A percentile compares a stretch with the other conserved stretches of the same genome.
phyloP scores from a whole-genome alignment of 1,140 invertebrate genomes.

The Pseudomyrmex pallidus region DNA sequence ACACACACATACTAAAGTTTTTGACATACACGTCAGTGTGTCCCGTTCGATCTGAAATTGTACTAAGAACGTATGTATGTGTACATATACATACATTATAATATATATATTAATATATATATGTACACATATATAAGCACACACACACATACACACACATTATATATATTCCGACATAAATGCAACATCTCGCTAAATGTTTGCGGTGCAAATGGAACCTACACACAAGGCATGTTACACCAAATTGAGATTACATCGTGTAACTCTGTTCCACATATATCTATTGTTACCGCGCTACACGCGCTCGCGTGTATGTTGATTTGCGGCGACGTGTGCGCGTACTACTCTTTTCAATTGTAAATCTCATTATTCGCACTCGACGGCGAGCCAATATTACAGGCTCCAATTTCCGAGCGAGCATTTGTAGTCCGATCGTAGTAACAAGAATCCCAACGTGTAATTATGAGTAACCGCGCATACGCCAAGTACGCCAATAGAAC shows the following conservation, averaged over 20 bases:
- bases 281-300: not conserved
- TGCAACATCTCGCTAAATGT: slow-evolving; percentile 33
- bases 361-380: slow-evolving; percentile 52
- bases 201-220: slow-evolving; percentile 45
- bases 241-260: slow-evolving; percentile 35
- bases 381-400: slow-evolving; percentile 15
- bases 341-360: slow-evolving; percentile 57
- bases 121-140: too few species aligned
- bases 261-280: slow-evolving; percentile 48
- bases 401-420: slow-evolving; percentile 34
- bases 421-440: slow-evolving; percentile 22
- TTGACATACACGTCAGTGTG: slow-evolving; percentile 27
- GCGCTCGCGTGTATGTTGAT: not conserved
- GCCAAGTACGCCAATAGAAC: slow-evolving; percentile 10
- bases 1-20: too few species aligned
- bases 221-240: slow-evolving; percentile 17
- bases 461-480: slow-evolving; percentile 35
- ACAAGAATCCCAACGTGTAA: slow-evolving; percentile 46
- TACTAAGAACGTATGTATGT: not conserved
- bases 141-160: too few species aligned
- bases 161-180: slow-evolving; percentile 18
- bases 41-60: not conserved
- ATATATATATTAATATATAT: too few species aligned
- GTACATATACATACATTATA: too few species aligned
- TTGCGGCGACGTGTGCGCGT: not conserved